phyloP scores from a whole-genome alignment of 92 coral and sea anemone genomes.

The Zoanthus solanderi region DNA sequence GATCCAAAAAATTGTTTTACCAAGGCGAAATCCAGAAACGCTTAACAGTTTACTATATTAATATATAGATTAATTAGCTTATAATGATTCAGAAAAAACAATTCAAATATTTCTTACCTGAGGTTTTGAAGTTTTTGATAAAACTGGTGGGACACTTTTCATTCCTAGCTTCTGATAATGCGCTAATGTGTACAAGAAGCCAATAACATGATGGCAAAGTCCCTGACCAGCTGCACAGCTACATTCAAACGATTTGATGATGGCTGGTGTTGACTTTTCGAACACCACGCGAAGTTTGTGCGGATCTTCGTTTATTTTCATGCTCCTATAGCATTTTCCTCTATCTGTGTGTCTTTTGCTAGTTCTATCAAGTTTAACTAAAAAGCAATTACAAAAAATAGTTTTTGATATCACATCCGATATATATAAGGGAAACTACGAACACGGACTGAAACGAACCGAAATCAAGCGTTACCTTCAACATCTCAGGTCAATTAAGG shows the following conservation, averaged over 20 bases:
- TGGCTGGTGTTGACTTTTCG: constrained; percentile 5
- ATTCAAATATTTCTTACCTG: constrained; percentile 46
- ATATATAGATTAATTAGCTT: not conserved
- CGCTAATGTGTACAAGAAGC: constrained; percentile 54
- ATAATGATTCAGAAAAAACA: not conserved
- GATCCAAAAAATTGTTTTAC: constrained; percentile 9
- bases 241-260: constrained; percentile 43
- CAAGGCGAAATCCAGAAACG: constrained; percentile 6
- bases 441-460: not conserved
- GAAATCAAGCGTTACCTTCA: constrained; percentile 34
- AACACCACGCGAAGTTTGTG: constrained; percentile 41
- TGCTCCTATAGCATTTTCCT: constrained; percentile 60
- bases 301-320: constrained; percentile 65
- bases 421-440: not conserved
- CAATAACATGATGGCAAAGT: constrained; percentile 60
- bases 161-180: constrained; percentile 60
- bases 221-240: constrained; percentile 68
- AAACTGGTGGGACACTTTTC: constrained; percentile 60
- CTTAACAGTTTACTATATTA: constrained; percentile 5
- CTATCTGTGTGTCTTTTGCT: constrained; percentile 33
- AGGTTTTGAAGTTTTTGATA: constrained; percentile 65
- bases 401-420: not conserved
- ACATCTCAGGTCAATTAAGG: too few species aligned
- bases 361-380: constrained; percentile 9
- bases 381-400: not conserved